A percentile compares a stretch with the other conserved stretches of the same genome.
Evolutionary conservation across 2,113 vertebrate genomes (phyloP).

Genomic region (Rhinichthys klamathensis): DNA sequence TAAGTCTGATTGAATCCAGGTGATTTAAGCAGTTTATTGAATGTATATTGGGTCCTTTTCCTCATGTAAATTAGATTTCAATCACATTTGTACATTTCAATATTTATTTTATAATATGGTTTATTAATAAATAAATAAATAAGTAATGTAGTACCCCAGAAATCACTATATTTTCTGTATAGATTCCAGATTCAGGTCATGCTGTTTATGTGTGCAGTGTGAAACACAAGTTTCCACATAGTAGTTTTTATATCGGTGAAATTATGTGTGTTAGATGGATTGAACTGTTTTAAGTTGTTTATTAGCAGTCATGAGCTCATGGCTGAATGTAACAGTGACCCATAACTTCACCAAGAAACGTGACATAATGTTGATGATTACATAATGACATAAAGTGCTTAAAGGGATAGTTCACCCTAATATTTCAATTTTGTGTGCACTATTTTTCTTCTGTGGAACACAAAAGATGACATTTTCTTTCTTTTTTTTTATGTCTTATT

Average conservation of each 20-base stretch:
- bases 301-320: not conserved
- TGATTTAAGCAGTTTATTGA: not conserved
- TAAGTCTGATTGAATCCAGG: not conserved
- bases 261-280: constrained; percentile 1
- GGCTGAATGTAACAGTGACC: not conserved
- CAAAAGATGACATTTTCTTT: not conserved
- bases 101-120: not conserved
- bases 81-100: not conserved
- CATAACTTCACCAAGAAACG: not conserved
- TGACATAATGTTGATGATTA: not conserved
- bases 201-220: constrained; percentile 16
- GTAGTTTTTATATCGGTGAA: not conserved
- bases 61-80: not conserved
- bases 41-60: not conserved
- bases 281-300: not conserved
- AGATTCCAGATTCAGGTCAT: not conserved
- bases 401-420: not conserved
- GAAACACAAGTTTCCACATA: not conserved
- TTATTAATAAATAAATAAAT: not conserved
- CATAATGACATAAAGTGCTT: not conserved
- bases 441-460: not conserved
- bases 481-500: too few species aligned
- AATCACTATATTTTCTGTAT: not conserved
- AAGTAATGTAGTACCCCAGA: not conserved
- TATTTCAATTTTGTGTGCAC: not conserved